Base-by-base conservation (phyloP, 1,140 invertebrate genomes). In the Orchestia grillus region DNA sequence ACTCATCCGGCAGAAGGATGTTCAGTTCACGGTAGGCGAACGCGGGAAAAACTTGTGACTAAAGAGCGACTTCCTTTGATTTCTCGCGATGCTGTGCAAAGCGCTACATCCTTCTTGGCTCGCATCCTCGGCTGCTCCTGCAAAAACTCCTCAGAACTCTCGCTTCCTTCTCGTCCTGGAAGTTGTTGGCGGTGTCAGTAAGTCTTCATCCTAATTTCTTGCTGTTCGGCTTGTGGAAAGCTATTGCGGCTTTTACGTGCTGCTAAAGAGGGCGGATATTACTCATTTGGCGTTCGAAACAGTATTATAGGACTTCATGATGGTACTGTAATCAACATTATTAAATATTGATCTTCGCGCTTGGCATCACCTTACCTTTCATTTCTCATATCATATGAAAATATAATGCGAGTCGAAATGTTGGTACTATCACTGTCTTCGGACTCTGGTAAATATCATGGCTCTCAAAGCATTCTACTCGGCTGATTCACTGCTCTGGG, bases 51-150 rank as follows among this genome's bases (percentile, higher is more conserved):
- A 23, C 28, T 77, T 41, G 43, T 44, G 88, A 41, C 88, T 90
- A 42, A 90, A 90, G 88, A 90, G 43, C 88, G 43, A 90, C 88
- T 90, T 90, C 88, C 88, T 90, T 28, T 41, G 88, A 90, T 90
- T 90, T 90, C 88, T 90, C n/a, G 41, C 28, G 88, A 90, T 42
- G 88, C 88, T 90, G 11, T 44, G 88, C 88, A 43, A 42, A 43
- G 41, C 41, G 88, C 28, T 19, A 4, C 88, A 90, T 90, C 88
- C 88, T 90, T 90, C 88, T 41, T 90, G 88, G 36, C 88, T 90
- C n/a, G n/a, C n/a, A n/a, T n/a, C n/a, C n/a, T n/a, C n/a, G n/a
- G n/a, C n/a, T n/a, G n/a, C n/a, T 87, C 36, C 36, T 90, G 23
- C 88, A 90, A 44, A 90, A 42, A 44, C 88, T 42, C 62, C 62